phyloP scores from a whole-genome alignment of 1,140 invertebrate genomes.

The Pseudobourletiella spinata region DNA sequence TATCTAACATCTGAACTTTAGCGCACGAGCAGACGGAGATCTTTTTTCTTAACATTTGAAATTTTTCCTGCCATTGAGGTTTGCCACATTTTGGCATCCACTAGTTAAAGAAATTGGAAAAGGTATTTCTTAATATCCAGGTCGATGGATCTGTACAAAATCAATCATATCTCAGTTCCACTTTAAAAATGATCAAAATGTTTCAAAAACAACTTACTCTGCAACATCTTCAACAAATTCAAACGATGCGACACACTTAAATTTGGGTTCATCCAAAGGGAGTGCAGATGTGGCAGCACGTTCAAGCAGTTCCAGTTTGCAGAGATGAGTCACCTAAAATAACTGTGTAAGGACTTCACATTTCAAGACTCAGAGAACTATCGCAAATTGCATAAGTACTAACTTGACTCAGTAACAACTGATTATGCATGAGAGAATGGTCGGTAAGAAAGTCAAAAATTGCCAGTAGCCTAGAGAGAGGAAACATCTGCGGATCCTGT shows the following conservation, averaged over 20 bases:
- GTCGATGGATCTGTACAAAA: not conserved
- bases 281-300: not conserved
- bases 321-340: not conserved
- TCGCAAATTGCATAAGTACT: too few species aligned
- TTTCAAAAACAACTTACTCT: not conserved
- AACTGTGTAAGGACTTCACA: too few species aligned
- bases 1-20: too few species aligned
- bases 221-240: not conserved
- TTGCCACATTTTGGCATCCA: too few species aligned
- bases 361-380: too few species aligned
- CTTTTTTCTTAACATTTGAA: too few species aligned
- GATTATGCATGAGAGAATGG: not conserved
- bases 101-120: too few species aligned
- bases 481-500: not conserved
- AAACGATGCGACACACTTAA: not conserved
- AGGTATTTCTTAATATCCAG: not conserved
- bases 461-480: not conserved
- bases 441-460: not conserved
- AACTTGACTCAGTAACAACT: not conserved
- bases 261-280: not conserved
- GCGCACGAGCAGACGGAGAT: too few species aligned
- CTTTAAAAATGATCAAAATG: not conserved
- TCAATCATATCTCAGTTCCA: not conserved
- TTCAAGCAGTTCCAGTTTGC: not conserved
- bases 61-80: too few species aligned